A percentile compares a stretch with the other conserved stretches of the same genome.
Evolutionary conservation across 2,888 invertebrate species (phyloP).

Genomic region (Brachyptera risi): DNA sequence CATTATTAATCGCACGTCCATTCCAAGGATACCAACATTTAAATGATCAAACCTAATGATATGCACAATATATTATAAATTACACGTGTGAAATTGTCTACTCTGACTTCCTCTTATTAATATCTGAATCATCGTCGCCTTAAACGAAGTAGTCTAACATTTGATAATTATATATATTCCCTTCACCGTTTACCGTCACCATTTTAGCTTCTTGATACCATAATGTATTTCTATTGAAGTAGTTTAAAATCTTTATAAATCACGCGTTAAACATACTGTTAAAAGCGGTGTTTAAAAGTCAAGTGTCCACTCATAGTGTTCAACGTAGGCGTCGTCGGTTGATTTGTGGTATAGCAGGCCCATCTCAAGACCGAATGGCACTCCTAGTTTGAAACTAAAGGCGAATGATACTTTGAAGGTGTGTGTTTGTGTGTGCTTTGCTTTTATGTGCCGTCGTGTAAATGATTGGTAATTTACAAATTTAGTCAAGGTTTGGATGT

Average conservation of each 20-base stretch:
- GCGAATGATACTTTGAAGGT: too few species aligned
- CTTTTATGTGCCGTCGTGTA: too few species aligned
- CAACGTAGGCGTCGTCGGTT: neutral
- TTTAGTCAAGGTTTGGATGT: too few species aligned
- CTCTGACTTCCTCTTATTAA: neutral
- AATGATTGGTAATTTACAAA: too few species aligned
- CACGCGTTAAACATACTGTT: too few species aligned
- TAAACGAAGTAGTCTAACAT: too few species aligned
- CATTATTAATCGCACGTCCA: neutral
- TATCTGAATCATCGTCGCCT: constrained; percentile 1
- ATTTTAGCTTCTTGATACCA: too few species aligned
- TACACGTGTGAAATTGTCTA: constrained; percentile 1
- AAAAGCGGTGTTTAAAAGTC: neutral
- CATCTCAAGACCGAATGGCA: neutral
- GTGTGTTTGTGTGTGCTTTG: too few species aligned
- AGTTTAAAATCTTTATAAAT: too few species aligned
- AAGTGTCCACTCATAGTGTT: neutral
- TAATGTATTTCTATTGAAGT: too few species aligned
- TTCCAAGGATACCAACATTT: neutral
- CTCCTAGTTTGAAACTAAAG: too few species aligned
- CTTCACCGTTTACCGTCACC: neutral
- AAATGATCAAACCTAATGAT: constrained; percentile 3
- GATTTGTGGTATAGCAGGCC: neutral
- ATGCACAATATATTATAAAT: too few species aligned
- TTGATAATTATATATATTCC: constrained; percentile 1